Evolutionary conservation across 1,140 invertebrate species (phyloP), one percentile per base, ranked within the genome.

Genomic region (Drosophila tani): DNA sequence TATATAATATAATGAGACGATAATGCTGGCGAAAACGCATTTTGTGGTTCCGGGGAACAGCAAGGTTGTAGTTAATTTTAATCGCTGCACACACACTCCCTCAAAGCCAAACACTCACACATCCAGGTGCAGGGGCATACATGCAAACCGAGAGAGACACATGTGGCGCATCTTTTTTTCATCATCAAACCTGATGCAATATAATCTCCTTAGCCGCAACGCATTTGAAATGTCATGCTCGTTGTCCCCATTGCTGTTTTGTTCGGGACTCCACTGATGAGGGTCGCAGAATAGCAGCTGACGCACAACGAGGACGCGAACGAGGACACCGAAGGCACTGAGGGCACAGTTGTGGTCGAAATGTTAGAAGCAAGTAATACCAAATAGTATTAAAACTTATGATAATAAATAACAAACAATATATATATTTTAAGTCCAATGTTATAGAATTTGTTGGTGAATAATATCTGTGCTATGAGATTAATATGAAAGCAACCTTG

Each of bases 231-330:
- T 69, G 75, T 73, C 73, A 59, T 80, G 76, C 49, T 55, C 69
- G 67, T 56, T 79, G 59, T 77, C 29, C 75, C 66, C 59, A 63
- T 45, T 73, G 75, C 79, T 82, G 80, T 78, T 85, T 85, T 86
- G 82, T 79, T 79, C 83, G 80, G 63, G 58, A 76, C 75, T 68
- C 66, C 69, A 40, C 66, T 87, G 82, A 86, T 86, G 82, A 86
- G 79, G 82, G 82, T 82, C 83, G 75, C 64, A 69, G 62, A 64
- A 70, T 68, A 56, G 57, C 83, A 86, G 83, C 75, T 87, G 83
- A 53, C 70, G 70, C 66, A 67, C 46, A 51, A 50, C 79, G 79
- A 87, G 82, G 69, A 68, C 71, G 80, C 71, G 51, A 57, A 47
- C 56, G 73, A 60, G 53, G 43, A 63, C 43, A 63, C 27, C 32